Evolutionary conservation across 2,113 vertebrate genomes (phyloP).

Genomic region (Menura novaehollandiae): DNA sequence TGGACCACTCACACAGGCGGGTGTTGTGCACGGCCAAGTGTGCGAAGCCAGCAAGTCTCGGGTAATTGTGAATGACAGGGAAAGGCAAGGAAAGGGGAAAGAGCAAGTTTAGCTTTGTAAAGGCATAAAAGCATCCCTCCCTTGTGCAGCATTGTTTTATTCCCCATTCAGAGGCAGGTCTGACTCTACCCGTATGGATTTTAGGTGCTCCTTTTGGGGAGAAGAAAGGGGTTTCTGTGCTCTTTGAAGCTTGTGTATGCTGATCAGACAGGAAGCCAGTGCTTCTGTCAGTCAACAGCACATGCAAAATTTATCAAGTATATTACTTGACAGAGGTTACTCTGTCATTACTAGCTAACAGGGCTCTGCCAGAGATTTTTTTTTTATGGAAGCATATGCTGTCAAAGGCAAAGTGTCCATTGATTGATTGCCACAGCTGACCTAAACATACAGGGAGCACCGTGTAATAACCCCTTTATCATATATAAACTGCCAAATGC

Average conservation of each 20-base stretch:
- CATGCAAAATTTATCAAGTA: slow-evolving; percentile 75
- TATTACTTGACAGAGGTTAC: slow-evolving; percentile 74
- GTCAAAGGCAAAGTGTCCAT: slow-evolving; percentile 72
- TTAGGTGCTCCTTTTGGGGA: background rate
- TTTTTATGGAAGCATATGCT: slow-evolving; percentile 68
- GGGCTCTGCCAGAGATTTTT: slow-evolving; percentile 63
- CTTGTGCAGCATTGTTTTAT: background rate
- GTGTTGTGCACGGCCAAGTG: background rate
- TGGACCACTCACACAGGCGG: background rate
- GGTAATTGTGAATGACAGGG: slow-evolving; percentile 36
- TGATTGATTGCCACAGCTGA: slow-evolving; percentile 78
- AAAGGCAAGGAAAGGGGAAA: background rate
- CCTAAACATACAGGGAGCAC: slow-evolving; percentile 66
- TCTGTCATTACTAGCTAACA: slow-evolving; percentile 71
- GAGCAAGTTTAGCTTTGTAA: background rate
- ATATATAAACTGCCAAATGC: slow-evolving; percentile 70
- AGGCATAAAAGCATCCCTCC: background rate
- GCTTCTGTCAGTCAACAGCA: slow-evolving; percentile 73
- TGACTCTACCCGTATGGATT: background rate
- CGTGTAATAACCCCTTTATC: slow-evolving; percentile 73
- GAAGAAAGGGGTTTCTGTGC: slow-evolving; percentile 59
- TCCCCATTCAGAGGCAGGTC: background rate
- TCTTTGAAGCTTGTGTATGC: slow-evolving; percentile 58
- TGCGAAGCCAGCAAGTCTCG: background rate
- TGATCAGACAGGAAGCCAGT: slow-evolving; percentile 57